Evolutionary conservation across 2,113 vertebrate genomes (phyloP).

Genomic region (Nesogale talazaci): DNA sequence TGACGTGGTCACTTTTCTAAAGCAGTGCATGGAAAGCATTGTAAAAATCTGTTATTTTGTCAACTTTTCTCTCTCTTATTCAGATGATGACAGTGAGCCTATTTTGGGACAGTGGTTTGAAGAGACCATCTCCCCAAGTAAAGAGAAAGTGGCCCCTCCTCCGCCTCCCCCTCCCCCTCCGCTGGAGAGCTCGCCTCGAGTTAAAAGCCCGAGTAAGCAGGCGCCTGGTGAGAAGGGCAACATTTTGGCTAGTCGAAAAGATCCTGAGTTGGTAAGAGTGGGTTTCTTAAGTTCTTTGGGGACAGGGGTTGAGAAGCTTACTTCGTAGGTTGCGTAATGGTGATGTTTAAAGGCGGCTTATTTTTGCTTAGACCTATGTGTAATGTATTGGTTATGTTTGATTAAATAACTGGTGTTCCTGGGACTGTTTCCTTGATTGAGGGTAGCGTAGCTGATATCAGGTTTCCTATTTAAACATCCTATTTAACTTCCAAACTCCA

Average conservation of each 20-base stretch:
- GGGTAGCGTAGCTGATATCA: background rate
- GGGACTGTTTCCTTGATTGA: background rate
- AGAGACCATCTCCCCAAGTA: slow-evolving; percentile 98
- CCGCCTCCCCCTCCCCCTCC: slow-evolving; percentile 95
- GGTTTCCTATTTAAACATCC: too few species aligned
- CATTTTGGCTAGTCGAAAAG: slow-evolving; percentile 97
- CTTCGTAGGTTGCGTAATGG: background rate
- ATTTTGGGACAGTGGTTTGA: slow-evolving; percentile 99
- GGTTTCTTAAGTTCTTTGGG: background rate
- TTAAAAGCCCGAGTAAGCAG: slow-evolving; percentile 98
- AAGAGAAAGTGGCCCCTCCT: slow-evolving; percentile 95
- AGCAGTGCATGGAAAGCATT: background rate
- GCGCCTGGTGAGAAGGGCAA: slow-evolving; percentile 95
- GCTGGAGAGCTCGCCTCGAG: slow-evolving; percentile 93
- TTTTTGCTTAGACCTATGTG: background rate
- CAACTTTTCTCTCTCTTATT: slow-evolving; percentile 55
- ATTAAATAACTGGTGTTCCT: background rate
- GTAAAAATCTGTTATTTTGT: background rate
- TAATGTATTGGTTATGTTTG: background rate
- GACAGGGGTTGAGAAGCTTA: background rate
- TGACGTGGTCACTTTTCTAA: background rate
- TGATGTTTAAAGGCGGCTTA: background rate
- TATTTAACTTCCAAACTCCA: slow-evolving; percentile 98
- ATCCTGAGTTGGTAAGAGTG: slow-evolving; percentile 94
- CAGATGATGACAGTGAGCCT: slow-evolving; percentile 98